Percentiles rank a stretch among this genome's conserved stretches.
phyloP scores from a whole-genome alignment of 1,140 invertebrate genomes.

The Aphidius ervi region DNA sequence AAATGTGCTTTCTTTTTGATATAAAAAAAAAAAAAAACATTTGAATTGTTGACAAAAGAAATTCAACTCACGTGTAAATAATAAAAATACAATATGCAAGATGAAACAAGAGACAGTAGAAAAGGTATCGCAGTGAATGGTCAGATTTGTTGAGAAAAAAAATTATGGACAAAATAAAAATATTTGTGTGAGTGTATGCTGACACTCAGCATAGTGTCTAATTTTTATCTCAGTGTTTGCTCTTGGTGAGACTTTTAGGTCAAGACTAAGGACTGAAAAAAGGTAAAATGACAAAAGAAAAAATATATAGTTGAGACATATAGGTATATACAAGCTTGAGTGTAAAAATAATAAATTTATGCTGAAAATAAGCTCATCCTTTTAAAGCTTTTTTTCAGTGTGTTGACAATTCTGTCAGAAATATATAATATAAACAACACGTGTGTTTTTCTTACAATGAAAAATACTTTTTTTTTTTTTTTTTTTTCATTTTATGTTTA shows the following conservation, averaged over 20 bases:
- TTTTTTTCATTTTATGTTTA: no score
- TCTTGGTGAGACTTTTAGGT: slow-evolving; percentile 20
- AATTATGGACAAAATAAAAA: background rate
- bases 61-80: slow-evolving; percentile 10
- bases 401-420: no score
- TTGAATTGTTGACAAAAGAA: slow-evolving; percentile 2
- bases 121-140: slow-evolving; percentile 11
- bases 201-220: background rate
- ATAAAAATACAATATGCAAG: no score
- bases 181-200: background rate
- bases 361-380: no score
- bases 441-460: no score
- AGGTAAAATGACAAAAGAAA: background rate
- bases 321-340: background rate
- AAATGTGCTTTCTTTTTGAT: background rate
- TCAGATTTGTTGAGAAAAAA: slow-evolving; percentile 5
- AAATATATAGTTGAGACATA: slow-evolving; percentile 6
- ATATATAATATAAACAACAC: no score
- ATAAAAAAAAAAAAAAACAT: background rate
- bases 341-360: no score
- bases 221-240: slow-evolving; percentile 7
- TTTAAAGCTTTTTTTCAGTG: no score
- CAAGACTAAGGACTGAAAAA: slow-evolving; percentile 18
- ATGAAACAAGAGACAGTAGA: background rate
- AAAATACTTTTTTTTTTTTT: no score